These are phyloP conservation scores for Lagopus leucura DNA, from an alignment of 2,113 vertebrate genomes.

Conservation along the genomic window DNA sequence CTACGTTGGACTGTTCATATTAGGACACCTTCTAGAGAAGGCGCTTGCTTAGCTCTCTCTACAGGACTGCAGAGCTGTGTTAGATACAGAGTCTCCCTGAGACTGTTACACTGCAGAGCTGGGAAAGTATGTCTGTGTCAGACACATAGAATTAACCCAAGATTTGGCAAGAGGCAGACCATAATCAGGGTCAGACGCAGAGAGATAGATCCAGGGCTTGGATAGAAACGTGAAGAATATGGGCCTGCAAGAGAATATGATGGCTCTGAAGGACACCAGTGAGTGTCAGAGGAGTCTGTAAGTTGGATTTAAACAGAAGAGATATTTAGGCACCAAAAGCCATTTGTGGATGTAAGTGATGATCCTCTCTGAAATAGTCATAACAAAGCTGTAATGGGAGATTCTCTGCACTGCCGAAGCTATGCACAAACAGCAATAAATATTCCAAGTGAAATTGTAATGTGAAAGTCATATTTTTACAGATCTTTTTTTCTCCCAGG, in stretches of 20 bases:
- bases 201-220: neutral
- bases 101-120: neutral
- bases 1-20: neutral
- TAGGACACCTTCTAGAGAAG: neutral
- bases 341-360: neutral
- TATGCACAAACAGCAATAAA: neutral
- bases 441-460: neutral
- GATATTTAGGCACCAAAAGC: neutral
- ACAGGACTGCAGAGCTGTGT: neutral
- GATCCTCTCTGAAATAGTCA: neutral
- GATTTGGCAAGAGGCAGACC: neutral
- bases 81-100: neutral
- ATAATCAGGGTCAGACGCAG: neutral
- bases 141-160: neutral
- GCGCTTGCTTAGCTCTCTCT: neutral
- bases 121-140: neutral
- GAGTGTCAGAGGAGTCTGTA: neutral
- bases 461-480: neutral
- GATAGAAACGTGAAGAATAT: neutral
- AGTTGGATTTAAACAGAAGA: neutral
- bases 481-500: neutral
- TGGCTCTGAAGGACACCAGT: neutral
- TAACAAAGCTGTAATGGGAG: neutral
- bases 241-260: neutral
- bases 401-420: neutral